These are phyloP conservation scores for Craseonycteris thonglongyai DNA, from an alignment of 2,113 vertebrate species.

Conservation along the genomic window DNA sequence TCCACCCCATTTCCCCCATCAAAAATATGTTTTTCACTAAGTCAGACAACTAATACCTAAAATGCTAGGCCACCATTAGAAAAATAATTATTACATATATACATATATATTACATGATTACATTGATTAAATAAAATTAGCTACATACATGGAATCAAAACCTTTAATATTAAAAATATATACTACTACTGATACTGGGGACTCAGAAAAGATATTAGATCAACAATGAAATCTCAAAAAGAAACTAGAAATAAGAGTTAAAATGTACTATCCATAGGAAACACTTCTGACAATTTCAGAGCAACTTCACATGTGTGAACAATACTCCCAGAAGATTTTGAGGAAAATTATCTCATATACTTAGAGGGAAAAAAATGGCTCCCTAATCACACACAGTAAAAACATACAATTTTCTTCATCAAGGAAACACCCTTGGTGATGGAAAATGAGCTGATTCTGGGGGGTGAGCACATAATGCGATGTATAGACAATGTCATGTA, in stretches of 20 bases:
- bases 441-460: no score
- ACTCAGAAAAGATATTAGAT: not conserved
- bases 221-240: conserved; percentile 32
- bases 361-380: not conserved
- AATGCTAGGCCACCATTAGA: not conserved
- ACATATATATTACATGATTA: not conserved
- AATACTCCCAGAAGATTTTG: not conserved
- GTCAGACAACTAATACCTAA: not conserved
- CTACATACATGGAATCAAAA: not conserved
- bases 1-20: not conserved
- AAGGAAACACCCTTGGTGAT: not conserved
- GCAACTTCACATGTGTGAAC: not conserved
- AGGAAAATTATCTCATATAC: not conserved
- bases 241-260: not conserved
- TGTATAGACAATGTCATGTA: no score
- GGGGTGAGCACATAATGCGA: no score
- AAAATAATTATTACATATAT: not conserved
- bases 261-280: not conserved
- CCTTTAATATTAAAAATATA: not conserved
- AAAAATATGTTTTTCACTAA: not conserved
- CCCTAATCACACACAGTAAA: not conserved
- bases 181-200: not conserved
- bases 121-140: not conserved
- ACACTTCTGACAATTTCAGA: not conserved
- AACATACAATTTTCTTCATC: not conserved